Conservation (phyloP, 2,797 vertebrate genomes). For the Eupleurogrammus muticus region DNA sequence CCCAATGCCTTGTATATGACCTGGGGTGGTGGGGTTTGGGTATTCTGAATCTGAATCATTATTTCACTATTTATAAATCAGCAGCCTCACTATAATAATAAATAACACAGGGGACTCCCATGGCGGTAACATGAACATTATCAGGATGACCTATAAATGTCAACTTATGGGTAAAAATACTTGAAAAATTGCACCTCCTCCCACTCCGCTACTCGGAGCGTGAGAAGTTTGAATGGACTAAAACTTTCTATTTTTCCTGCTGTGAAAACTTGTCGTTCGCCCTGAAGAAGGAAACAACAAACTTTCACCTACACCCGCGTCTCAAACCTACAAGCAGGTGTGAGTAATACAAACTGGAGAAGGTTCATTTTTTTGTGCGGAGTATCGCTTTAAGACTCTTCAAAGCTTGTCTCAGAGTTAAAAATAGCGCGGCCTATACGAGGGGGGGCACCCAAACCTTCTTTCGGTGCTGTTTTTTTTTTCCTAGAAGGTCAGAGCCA, state of each 20-base stretch:
- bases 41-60: too few relatives aligned
- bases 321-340: not conserved
- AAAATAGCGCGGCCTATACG: slow-evolving; percentile 12
- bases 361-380: not conserved
- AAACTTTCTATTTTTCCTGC: not conserved
- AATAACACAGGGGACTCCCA: not conserved
- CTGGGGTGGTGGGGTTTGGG: too few relatives aligned
- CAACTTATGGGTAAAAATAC: not conserved
- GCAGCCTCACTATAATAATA: not conserved
- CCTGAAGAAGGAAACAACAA: not conserved
- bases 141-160: slow-evolving; percentile 1
- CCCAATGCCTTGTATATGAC: too few relatives aligned
- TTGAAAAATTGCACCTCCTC: not conserved
- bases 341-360: not conserved
- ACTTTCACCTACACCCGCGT: not conserved
- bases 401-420: slow-evolving; percentile 36
- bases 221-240: not conserved
- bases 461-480: slow-evolving; percentile 33
- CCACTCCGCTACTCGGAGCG: not conserved
- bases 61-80: not conserved
- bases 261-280: not conserved
- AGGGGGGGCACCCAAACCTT: slow-evolving; percentile 16
- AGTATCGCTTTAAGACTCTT: slow-evolving; percentile 22
- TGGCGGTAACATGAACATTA: not conserved
- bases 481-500: slow-evolving; percentile 53